Conservation (phyloP, 1,140 invertebrate species). For the Ceratina japonica region DNA sequence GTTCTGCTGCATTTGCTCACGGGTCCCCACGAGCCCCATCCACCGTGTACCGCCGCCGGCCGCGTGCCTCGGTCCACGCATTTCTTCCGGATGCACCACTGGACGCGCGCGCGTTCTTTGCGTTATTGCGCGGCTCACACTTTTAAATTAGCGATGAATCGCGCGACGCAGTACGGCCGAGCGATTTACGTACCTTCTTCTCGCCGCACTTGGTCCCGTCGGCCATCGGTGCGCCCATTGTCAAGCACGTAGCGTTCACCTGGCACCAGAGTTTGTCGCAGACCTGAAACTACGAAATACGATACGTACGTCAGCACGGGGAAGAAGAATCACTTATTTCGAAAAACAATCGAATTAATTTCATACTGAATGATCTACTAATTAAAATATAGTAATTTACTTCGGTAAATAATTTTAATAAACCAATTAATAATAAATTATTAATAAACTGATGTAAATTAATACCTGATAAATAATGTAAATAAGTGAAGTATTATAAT, state of each 20-base stretch:
- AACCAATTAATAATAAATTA: too few relatives aligned
- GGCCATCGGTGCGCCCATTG: slow-evolving; percentile 80
- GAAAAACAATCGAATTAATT: not conserved
- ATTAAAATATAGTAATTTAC: too few relatives aligned
- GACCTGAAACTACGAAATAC: slow-evolving; percentile 48
- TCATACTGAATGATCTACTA: not conserved
- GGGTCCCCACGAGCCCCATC: slow-evolving; percentile 83
- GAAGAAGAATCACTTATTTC: slow-evolving; percentile 19
- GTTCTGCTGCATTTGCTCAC: slow-evolving; percentile 82
- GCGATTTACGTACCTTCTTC: slow-evolving; percentile 73
- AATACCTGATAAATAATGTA: too few relatives aligned
- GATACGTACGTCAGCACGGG: not conserved
- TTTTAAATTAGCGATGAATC: too few relatives aligned
- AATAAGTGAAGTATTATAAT: too few relatives aligned
- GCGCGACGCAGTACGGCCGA: too few relatives aligned
- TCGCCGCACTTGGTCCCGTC: slow-evolving; percentile 85
- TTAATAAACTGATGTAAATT: too few relatives aligned
- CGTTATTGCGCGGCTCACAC: not conserved
- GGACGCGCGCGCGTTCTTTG: slow-evolving; percentile 11
- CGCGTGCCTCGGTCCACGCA: slow-evolving; percentile 83
- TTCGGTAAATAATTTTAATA: too few relatives aligned
- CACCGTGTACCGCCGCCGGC: slow-evolving; percentile 83
- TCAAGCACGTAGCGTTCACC: slow-evolving; percentile 26
- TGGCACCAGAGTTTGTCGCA: slow-evolving; percentile 83
- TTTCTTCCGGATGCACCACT: slow-evolving; percentile 85